Evolutionary conservation across 2,888 invertebrate genomes (phyloP), one percentile per base, ranked within the genome.

Genomic region (Morpho achilles): DNA sequence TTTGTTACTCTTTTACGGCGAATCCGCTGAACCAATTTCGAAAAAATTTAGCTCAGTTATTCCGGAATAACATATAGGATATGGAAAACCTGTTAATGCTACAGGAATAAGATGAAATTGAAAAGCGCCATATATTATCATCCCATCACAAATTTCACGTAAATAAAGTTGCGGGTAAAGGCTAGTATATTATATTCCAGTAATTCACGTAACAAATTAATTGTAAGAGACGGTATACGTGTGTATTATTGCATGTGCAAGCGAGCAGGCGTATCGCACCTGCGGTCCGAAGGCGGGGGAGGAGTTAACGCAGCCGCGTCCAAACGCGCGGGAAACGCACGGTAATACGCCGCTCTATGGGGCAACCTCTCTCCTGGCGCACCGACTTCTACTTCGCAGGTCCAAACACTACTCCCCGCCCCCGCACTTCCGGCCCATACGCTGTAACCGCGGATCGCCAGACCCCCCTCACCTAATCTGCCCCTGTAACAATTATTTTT

Each of bases 261-360:
- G 55, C 47, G 52, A 45, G 50, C 45, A 16, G 53, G 61, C 58
- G 63, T 48, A 61, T 69, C 78, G 80, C 82, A 89, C 89, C 89
- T 89, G 77, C 81, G 77, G 73, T 87, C 88, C 68, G 75, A 69
- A 66, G 77, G 68, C 60, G 82, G 82, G 60, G 90, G 88, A 64
- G 85, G 82, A 46, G 84, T 79, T 32, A 91, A 82, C 53, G 89
- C 88, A 65, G 71, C 72, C 59, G 84, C 93, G 82, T 97, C 96
- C 65, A 99, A 92, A 47, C 96, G 83, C 49, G 98, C 98, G 53
- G 98, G 98, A 90, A 99, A 97, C 75, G 93, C 95, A 81, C 95
- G 92, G 91, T 94, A 93, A 85, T 94, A 94, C 39, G 94, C 93
- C 64, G 94, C 93, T 73, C 94, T 92, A 80, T 94, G 94, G 60